Conservation (phyloP, 2,888 invertebrate species). For the Nudaria mundana region DNA sequence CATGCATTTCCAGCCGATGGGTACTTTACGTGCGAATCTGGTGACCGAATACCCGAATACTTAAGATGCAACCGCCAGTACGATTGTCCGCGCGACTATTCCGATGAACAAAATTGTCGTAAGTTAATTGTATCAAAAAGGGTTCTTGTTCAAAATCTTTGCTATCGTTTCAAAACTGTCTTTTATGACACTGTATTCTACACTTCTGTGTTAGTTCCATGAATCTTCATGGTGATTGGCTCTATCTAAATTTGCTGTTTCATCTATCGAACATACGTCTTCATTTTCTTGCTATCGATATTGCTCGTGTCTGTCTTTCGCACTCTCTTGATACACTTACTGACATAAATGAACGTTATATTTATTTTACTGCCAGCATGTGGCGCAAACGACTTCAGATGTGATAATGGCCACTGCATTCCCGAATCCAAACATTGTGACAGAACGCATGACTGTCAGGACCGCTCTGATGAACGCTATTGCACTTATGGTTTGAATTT, state of each 20-base stretch:
- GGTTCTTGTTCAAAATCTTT: conserved; percentile 20
- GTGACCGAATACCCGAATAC: conserved; percentile 79
- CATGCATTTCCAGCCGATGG: conserved; percentile 67
- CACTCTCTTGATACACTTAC: conserved; percentile 8
- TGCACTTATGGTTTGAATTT: conserved; percentile 76
- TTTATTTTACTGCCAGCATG: conserved; percentile 80
- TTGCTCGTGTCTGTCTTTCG: conserved; percentile 24
- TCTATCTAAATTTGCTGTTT: conserved; percentile 11
- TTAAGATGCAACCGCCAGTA: conserved; percentile 83
- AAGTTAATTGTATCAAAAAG: conserved; percentile 68
- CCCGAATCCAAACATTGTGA: conserved; percentile 78
- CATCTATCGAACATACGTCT: conserved; percentile 10
- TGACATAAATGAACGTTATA: conserved; percentile 31
- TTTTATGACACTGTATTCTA: conserved; percentile 11
- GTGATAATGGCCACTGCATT: conserved; percentile 84
- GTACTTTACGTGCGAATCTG: conserved; percentile 85
- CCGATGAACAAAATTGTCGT: conserved; percentile 90
- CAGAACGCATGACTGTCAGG: conserved; percentile 78
- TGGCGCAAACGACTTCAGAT: conserved; percentile 81
- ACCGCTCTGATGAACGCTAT: conserved; percentile 80
- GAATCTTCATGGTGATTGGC: conserved; percentile 15
- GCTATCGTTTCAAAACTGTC: conserved; percentile 23
- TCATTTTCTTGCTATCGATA: conserved; percentile 18
- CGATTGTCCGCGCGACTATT: conserved; percentile 86
- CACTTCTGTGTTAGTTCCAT: conserved; percentile 3